Conservation (phyloP, 2,113 vertebrate species). For the Cranoglanis bouderius region DNA sequence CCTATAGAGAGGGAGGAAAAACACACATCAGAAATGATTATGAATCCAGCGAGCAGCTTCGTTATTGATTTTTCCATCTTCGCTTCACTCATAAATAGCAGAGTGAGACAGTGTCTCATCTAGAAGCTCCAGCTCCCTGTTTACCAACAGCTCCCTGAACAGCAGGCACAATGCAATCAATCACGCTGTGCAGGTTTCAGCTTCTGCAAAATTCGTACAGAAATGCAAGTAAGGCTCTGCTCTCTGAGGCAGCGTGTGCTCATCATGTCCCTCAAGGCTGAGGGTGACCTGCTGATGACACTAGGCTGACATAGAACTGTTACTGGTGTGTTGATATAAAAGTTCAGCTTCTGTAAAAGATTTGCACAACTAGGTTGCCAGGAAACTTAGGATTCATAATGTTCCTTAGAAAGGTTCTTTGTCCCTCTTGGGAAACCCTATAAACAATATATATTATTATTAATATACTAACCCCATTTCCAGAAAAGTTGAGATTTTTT, state of each 20-base stretch:
- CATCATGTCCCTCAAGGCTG: neutral
- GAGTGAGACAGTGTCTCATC: constrained; percentile 36
- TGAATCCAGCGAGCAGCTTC: constrained; percentile 42
- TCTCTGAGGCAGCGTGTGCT: neutral
- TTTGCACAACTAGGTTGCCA: neutral
- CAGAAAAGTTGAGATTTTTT: too few relatives aligned
- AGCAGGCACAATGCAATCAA: constrained; percentile 32
- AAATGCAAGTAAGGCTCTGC: neutral
- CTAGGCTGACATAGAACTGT: neutral
- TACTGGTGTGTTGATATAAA: neutral
- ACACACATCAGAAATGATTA: constrained; percentile 44
- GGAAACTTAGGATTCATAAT: neutral
- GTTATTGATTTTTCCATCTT: constrained; percentile 54
- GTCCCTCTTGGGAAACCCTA: neutral
- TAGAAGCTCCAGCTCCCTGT: constrained; percentile 38
- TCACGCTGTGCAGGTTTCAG: constrained; percentile 13
- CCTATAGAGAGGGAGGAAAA: constrained; percentile 8
- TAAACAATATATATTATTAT: neutral
- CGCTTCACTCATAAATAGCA: constrained; percentile 49
- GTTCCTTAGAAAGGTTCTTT: neutral
- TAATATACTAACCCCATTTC: too few relatives aligned
- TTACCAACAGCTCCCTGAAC: constrained; percentile 48
- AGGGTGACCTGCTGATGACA: constrained; percentile 21
- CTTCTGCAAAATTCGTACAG: constrained; percentile 6
- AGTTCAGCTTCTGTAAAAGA: neutral